A percentile compares a stretch with the other conserved stretches of the same genome.
phyloP scores from a whole-genome alignment of 1,140 invertebrate genomes.

The Andricus grossulariae region DNA sequence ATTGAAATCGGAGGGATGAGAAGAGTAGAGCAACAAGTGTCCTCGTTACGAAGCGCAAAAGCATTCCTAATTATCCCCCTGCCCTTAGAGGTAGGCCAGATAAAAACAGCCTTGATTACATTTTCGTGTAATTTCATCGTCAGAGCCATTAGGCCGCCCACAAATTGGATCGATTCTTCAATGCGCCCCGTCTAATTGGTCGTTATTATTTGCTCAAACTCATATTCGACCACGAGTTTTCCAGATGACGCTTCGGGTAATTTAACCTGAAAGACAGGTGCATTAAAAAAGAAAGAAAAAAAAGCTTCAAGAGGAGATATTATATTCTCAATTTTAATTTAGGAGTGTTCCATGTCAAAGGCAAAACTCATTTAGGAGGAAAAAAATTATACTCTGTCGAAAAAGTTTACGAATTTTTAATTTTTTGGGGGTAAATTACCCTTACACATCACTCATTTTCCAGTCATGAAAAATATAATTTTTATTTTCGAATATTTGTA shows the following conservation, averaged over 20 bases:
- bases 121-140: conserved; percentile 73
- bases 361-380: too few species aligned
- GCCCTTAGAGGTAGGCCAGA: conserved; percentile 70
- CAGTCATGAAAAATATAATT: too few species aligned
- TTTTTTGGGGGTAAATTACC: too few species aligned
- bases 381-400: too few species aligned
- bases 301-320: neutral
- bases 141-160: conserved; percentile 63
- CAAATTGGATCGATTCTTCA: conserved; percentile 67
- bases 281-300: neutral
- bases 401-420: too few species aligned
- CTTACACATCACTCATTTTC: too few species aligned
- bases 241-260: conserved; percentile 26
- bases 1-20: conserved; percentile 47
- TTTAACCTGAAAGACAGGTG: neutral
- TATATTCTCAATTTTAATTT: too few species aligned
- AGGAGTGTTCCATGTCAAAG: too few species aligned
- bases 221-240: neutral
- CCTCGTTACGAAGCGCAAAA: conserved; percentile 73
- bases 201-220: conserved; percentile 46
- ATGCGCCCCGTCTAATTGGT: conserved; percentile 66
- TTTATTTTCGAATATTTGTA: too few species aligned
- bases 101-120: conserved; percentile 74
- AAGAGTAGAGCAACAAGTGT: conserved; percentile 69
- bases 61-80: conserved; percentile 74